These are phyloP conservation scores for Scopus umbretta DNA, from an alignment of 2,113 vertebrate species.

Conservation along the genomic window DNA sequence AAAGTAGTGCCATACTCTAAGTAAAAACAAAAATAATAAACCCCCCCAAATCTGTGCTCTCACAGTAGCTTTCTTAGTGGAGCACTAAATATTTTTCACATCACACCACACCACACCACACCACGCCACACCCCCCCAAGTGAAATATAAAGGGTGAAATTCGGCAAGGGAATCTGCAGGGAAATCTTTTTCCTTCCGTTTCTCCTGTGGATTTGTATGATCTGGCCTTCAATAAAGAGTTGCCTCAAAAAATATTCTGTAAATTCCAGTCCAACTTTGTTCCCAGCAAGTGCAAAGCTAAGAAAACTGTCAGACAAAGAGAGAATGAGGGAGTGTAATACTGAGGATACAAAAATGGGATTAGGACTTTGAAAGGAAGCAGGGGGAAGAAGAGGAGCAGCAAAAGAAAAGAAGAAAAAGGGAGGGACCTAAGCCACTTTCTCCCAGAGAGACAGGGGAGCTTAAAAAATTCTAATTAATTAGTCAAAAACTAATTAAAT, in stretches of 20 bases:
- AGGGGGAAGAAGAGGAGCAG: slow-evolving; percentile 24
- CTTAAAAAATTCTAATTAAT: slow-evolving; percentile 61
- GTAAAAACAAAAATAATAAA: no score
- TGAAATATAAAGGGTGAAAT: not conserved
- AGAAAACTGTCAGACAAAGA: slow-evolving; percentile 29
- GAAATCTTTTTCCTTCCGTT: not conserved
- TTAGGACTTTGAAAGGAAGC: slow-evolving; percentile 44
- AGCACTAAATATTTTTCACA: not conserved
- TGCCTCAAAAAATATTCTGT: not conserved
- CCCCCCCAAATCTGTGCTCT: not conserved
- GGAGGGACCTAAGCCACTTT: slow-evolving; percentile 18
- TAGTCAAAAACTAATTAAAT: slow-evolving; percentile 64
- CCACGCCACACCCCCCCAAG: no score
- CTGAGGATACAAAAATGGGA: slow-evolving; percentile 48
- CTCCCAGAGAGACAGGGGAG: slow-evolving; percentile 24
- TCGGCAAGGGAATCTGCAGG: not conserved
- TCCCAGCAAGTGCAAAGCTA: slow-evolving; percentile 21
- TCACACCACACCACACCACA: not conserved
- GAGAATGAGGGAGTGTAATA: not conserved
- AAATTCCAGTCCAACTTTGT: slow-evolving; percentile 1
- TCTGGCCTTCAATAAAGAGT: not conserved
- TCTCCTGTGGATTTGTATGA: not conserved
- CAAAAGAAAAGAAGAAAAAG: slow-evolving; percentile 37
- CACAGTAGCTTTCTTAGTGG: not conserved
- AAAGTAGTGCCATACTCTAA: no score